phyloP scores from a whole-genome alignment of 2,797 vertebrate species.

The Todus mexicanus region DNA sequence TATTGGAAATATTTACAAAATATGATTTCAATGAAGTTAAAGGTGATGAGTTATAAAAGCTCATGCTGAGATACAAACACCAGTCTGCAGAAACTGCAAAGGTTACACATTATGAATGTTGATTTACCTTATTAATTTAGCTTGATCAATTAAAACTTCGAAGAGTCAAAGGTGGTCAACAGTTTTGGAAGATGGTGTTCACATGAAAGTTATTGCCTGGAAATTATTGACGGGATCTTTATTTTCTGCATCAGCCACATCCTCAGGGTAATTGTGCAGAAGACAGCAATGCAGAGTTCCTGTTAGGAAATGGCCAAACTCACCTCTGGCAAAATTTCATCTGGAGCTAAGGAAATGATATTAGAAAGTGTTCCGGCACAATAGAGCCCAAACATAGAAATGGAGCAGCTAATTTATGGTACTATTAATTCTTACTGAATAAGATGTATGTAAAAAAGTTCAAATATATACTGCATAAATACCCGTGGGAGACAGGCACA shows the following conservation, averaged over 20 bases:
- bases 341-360: neutral
- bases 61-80: neutral
- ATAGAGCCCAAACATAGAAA: neutral
- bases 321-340: neutral
- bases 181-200: neutral
- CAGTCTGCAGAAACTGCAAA: neutral
- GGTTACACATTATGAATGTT: neutral
- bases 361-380: neutral
- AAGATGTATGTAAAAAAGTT: neutral
- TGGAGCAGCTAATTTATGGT: neutral
- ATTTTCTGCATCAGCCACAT: neutral
- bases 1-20: neutral
- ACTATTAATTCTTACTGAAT: neutral
- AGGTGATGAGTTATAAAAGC: neutral
- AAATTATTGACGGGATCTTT: neutral
- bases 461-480: neutral
- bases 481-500: neutral
- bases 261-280: neutral
- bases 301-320: neutral
- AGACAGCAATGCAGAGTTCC: accelerated
- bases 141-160: neutral
- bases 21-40: neutral
- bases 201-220: neutral
- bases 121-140: neutral
- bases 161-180: neutral